A percentile compares a stretch with the other conserved stretches of the same genome.
Evolutionary conservation across 1,140 invertebrate genomes (phyloP).

Genomic region (Philaenus spumarius): DNA sequence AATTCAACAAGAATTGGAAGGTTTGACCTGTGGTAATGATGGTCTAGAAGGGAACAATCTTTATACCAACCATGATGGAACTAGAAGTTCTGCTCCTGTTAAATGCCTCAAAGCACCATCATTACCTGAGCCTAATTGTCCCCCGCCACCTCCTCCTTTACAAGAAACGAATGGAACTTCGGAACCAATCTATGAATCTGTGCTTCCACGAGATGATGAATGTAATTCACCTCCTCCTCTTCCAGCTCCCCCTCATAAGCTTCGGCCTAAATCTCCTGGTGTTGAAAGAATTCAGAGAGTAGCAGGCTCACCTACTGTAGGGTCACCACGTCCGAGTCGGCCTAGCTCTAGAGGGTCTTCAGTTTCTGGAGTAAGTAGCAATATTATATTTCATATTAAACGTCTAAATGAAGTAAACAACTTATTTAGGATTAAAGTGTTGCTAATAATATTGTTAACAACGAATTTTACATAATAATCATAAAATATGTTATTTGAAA

Average conservation of each 20-base stretch:
- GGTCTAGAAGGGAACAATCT: conserved; percentile 14
- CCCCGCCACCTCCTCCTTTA: conserved; percentile 59
- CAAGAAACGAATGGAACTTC: conserved; percentile 33
- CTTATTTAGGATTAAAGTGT: no score
- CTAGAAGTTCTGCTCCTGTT: conserved; percentile 6
- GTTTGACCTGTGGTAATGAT: conserved; percentile 19
- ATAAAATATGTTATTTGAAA: no score
- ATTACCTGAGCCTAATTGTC: conserved; percentile 64
- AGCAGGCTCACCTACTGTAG: conserved; percentile 16
- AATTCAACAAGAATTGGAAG: conserved; percentile 48
- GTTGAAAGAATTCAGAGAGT: conserved; percentile 23
- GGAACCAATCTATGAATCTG: conserved; percentile 80
- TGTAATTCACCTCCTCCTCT: conserved; percentile 44
- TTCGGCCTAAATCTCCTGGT: conserved; percentile 36
- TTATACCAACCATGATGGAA: conserved; percentile 24
- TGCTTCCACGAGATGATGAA: conserved; percentile 58
- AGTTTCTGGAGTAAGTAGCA: conserved; percentile 29
- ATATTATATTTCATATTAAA: no score
- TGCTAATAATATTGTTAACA: no score
- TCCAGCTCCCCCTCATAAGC: conserved; percentile 40
- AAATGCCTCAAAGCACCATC: conserved; percentile 35
- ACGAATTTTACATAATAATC: no score
- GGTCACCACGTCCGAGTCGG: conserved; percentile 40
- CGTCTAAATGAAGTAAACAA: no score
- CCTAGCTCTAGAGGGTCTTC: conserved; percentile 37